These are phyloP conservation scores for Oligia latruncula DNA, from an alignment of 2,888 invertebrate species.

Conservation along the genomic window DNA sequence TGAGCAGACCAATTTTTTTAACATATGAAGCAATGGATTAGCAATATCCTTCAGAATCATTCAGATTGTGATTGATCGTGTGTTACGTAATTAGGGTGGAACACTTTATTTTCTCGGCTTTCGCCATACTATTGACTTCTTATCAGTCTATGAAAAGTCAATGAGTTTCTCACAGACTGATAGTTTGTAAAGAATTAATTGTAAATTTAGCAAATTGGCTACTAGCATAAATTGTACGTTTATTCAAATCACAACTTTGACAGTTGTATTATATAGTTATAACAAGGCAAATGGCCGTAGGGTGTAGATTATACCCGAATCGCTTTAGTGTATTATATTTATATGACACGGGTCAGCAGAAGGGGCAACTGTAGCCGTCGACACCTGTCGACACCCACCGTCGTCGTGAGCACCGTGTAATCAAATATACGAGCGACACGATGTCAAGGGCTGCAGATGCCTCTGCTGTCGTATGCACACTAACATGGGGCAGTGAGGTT, in stretches of 20 bases:
- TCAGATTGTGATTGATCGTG: no score
- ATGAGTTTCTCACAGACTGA: background rate
- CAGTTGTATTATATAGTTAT: background rate
- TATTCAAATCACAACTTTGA: background rate
- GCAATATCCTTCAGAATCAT: no score
- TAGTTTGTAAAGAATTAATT: background rate
- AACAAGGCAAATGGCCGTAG: background rate
- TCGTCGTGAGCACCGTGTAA: no score
- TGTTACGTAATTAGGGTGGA: no score
- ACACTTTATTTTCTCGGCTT: no score
- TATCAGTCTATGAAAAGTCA: background rate
- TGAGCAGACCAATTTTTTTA: no score
- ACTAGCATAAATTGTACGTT: background rate
- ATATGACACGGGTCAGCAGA: no score
- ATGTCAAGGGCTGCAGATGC: background rate
- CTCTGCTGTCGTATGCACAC: background rate
- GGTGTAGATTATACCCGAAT: background rate
- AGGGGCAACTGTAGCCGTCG: no score
- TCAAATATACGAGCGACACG: no score
- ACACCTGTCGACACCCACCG: no score
- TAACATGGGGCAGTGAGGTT: background rate
- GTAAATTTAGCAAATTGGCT: background rate
- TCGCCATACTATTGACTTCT: background rate
- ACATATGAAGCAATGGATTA: no score
- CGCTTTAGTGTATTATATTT: background rate